These are phyloP conservation scores for Gavialis gangeticus DNA, from an alignment of 2,113 vertebrate species.

Conservation along the genomic window DNA sequence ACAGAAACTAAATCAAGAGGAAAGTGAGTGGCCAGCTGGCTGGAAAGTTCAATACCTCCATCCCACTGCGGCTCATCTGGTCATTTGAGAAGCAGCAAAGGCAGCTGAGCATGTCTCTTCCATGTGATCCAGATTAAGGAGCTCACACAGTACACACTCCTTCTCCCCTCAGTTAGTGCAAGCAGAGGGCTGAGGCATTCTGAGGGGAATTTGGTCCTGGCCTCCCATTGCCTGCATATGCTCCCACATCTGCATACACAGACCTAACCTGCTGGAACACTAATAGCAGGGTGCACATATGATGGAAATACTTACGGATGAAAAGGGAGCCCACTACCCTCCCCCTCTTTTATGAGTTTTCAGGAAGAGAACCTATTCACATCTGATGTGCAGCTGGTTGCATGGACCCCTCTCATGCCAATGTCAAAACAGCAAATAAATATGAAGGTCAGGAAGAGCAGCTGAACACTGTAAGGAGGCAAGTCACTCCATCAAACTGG, in stretches of 20 bases:
- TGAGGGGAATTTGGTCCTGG: background rate
- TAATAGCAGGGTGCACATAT: background rate
- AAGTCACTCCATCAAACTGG: background rate
- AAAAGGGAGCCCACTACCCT: background rate
- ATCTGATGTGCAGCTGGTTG: background rate
- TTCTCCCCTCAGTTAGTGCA: background rate
- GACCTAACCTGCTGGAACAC: conserved; percentile 19
- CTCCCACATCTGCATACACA: background rate
- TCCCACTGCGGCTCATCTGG: background rate
- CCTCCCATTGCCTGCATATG: background rate
- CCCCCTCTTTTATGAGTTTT: background rate
- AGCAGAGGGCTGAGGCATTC: background rate
- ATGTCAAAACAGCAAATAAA: background rate
- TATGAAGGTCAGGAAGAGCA: background rate
- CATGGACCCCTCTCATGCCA: background rate
- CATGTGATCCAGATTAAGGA: background rate
- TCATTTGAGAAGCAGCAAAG: background rate
- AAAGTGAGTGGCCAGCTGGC: conserved; percentile 20
- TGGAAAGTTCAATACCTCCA: background rate
- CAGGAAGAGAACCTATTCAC: background rate
- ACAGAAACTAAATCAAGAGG: conserved; percentile 25
- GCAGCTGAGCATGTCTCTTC: background rate
- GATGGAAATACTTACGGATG: background rate
- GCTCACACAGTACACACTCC: background rate
- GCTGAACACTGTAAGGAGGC: background rate